These are phyloP conservation scores for Microtus pennsylvanicus DNA, from an alignment of 2,113 vertebrate genomes.

Conservation along the genomic window DNA sequence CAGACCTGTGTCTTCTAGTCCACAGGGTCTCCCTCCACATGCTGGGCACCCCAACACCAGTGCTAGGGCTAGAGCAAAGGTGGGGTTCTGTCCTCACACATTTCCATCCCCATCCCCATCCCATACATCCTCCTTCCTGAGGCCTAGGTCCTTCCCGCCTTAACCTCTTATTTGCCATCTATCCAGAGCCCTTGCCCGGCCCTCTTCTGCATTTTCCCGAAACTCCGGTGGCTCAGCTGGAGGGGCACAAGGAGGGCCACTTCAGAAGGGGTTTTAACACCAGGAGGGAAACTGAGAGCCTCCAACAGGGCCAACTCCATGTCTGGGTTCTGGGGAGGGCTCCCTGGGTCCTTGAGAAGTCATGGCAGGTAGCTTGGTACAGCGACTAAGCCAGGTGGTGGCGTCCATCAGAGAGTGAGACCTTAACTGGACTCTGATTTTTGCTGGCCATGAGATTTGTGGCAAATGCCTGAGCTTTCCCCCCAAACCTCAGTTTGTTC, in stretches of 20 bases:
- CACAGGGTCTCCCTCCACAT: not conserved
- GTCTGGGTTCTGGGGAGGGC: not conserved
- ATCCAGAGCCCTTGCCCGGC: not conserved
- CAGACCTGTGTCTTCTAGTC: not conserved
- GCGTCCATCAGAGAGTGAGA: not conserved
- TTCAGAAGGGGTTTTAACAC: not conserved
- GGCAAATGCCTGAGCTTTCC: not conserved
- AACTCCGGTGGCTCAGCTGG: not conserved
- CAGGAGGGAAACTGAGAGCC: not conserved
- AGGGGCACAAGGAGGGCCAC: not conserved
- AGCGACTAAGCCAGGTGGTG: not conserved
- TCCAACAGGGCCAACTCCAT: not conserved
- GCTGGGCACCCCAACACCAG: not conserved
- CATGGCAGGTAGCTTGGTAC: not conserved
- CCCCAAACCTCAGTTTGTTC: not conserved
- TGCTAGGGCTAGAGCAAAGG: not conserved
- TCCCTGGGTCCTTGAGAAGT: not conserved
- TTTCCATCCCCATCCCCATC: too few relatives aligned
- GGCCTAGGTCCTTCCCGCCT: not conserved
- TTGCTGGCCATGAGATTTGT: not conserved
- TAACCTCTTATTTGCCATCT: not conserved
- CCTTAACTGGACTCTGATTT: not conserved
- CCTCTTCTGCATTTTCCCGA: not conserved
- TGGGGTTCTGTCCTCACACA: rapidly evolving
- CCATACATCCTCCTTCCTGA: not conserved